A percentile compares a stretch with the other conserved stretches of the same genome.
phyloP scores from a whole-genome alignment of 2,888 invertebrate genomes.

The Thecophora atra region DNA sequence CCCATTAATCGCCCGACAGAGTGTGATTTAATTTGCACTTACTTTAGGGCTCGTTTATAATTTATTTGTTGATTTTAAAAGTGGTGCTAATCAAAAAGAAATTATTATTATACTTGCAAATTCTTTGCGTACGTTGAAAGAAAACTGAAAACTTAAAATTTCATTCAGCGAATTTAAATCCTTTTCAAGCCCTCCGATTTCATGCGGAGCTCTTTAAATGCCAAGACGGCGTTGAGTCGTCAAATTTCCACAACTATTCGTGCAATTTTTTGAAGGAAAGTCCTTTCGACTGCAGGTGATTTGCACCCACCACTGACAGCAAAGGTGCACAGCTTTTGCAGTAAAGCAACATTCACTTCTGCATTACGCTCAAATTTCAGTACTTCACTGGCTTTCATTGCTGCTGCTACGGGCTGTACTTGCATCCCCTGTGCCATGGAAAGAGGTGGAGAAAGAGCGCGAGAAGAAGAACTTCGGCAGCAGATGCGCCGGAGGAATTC shows the following conservation, averaged over 20 bases:
- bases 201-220: not conserved
- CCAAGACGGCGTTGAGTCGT: not conserved
- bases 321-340: not conserved
- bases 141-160: no score
- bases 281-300: constrained; percentile 1
- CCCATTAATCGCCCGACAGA: no score
- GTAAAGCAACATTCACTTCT: not conserved
- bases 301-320: not conserved
- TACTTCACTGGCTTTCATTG: not conserved
- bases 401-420: not conserved
- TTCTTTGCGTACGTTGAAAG: no score
- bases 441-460: not conserved
- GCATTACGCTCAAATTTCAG: not conserved
- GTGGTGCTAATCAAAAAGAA: no score
- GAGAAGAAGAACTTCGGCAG: not conserved
- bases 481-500: not conserved
- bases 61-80: no score
- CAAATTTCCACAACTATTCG: not conserved
- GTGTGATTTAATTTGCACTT: no score
- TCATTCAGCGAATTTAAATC: no score
- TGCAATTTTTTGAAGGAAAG: not conserved
- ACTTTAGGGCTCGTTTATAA: no score
- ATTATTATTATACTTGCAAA: no score
- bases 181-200: not conserved
- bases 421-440: not conserved